These are phyloP conservation scores for Lypha dubia DNA, from an alignment of 2,888 invertebrate genomes.

Conservation along the genomic window DNA sequence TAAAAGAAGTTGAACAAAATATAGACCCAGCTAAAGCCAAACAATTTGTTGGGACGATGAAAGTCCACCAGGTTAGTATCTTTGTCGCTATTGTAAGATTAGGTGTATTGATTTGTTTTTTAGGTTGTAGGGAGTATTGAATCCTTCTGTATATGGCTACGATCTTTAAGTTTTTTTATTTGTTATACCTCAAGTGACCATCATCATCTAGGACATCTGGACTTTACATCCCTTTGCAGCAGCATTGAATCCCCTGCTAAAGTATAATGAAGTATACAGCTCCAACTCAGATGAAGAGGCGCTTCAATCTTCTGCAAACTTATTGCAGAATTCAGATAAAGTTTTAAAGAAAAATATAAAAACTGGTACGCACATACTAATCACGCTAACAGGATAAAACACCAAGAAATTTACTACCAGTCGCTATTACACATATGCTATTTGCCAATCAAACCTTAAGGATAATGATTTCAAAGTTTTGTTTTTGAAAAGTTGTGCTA, in stretches of 20 bases:
- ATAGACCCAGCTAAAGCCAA: slow-evolving; percentile 34
- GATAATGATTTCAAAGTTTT: slow-evolving; percentile 53
- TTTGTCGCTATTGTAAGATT: slow-evolving; percentile 2
- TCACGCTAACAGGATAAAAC: slow-evolving; percentile 32
- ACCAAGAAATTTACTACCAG: slow-evolving; percentile 38
- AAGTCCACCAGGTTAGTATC: slow-evolving; percentile 22
- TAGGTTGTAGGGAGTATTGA: neutral
- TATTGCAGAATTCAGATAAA: too few relatives aligned
- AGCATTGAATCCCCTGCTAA: too few relatives aligned
- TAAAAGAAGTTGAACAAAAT: slow-evolving; percentile 25
- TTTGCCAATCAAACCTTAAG: slow-evolving; percentile 46
- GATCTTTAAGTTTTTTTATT: slow-evolving; percentile 35
- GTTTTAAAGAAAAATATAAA: too few relatives aligned
- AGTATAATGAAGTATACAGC: too few relatives aligned
- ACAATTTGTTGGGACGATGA: slow-evolving; percentile 33
- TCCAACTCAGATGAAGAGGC: too few relatives aligned
- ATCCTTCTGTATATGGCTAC: slow-evolving; percentile 19
- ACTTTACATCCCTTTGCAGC: too few relatives aligned
- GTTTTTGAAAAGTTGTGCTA: too few relatives aligned
- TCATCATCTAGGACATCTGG: too few relatives aligned
- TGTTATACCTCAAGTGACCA: neutral
- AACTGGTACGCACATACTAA: too few relatives aligned
- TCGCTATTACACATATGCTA: slow-evolving; percentile 54
- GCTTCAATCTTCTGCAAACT: too few relatives aligned
- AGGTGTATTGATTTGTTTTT: too few relatives aligned